Evolutionary conservation across 2,797 vertebrate species (phyloP).

Genomic region (Gambusia yucatana): DNA sequence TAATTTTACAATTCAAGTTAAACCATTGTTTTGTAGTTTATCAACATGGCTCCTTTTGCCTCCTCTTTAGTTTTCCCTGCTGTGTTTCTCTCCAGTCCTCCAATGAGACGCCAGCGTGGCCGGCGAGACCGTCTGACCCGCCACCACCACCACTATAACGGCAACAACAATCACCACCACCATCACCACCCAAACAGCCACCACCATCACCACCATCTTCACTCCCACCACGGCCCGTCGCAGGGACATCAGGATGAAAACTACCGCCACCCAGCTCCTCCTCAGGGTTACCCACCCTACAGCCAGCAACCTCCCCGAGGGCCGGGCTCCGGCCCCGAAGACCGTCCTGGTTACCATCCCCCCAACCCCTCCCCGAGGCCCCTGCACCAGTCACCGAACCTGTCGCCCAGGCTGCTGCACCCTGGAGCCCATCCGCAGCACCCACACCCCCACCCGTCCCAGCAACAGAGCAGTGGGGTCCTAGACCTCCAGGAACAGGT

Average conservation of each 20-base stretch:
- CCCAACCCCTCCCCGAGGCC: constrained; percentile 88
- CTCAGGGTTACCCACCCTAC: constrained; percentile 80
- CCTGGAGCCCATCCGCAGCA: constrained; percentile 69
- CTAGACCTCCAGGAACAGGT: constrained; percentile 98
- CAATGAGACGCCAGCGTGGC: constrained; percentile 93
- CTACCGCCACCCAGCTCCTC: constrained; percentile 85
- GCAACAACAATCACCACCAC: constrained; percentile 62
- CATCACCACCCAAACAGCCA: constrained; percentile 65
- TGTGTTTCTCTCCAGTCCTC: constrained; percentile 84
- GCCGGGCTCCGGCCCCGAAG: constrained; percentile 56
- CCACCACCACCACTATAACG: constrained; percentile 78
- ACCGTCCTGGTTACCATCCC: constrained; percentile 73
- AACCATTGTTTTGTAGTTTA: background rate
- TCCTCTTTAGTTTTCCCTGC: constrained; percentile 9
- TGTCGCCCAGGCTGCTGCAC: constrained; percentile 91
- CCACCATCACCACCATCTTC: constrained; percentile 72
- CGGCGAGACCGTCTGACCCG: constrained; percentile 87
- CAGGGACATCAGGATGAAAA: constrained; percentile 92
- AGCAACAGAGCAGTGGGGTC: constrained; percentile 88
- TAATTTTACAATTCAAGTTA: background rate
- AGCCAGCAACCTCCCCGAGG: constrained; percentile 84
- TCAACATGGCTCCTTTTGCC: background rate
- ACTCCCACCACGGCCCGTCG: constrained; percentile 68
- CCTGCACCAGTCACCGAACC: constrained; percentile 91
- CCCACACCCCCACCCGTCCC: constrained; percentile 68